Conservation (phyloP, 2,888 invertebrate species). For the Geophilus truncorum region DNA sequence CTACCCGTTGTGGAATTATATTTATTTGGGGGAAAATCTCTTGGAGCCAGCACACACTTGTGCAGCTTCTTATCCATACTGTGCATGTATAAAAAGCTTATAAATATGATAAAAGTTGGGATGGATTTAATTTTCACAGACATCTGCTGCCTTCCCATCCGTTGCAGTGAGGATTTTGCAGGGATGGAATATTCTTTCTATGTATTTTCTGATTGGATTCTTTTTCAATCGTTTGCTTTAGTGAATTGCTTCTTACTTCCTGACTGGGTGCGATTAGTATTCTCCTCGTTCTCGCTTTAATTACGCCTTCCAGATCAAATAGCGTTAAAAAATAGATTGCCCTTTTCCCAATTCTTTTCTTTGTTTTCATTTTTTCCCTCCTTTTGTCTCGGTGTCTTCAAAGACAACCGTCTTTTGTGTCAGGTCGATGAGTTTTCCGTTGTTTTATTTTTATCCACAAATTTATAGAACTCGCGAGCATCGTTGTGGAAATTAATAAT, state of each 20-base stretch:
- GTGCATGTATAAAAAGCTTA: conserved; percentile 4
- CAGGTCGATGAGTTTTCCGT: neutral
- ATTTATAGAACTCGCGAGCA: no score
- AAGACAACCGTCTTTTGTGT: neutral
- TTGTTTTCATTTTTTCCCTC: neutral
- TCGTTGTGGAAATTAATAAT: no score
- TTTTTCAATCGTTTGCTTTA: conserved; percentile 16
- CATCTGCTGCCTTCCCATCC: conserved; percentile 12
- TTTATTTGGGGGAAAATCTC: neutral
- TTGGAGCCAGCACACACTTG: neutral
- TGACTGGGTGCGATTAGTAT: neutral
- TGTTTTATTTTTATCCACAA: no score
- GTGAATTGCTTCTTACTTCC: conserved; percentile 16
- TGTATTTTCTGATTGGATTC: conserved; percentile 16
- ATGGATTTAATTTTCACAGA: conserved; percentile 14
- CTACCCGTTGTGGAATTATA: neutral
- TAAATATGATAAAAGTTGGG: conserved; percentile 20
- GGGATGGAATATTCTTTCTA: neutral
- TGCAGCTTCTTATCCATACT: conserved; percentile 11
- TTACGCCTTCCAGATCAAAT: conserved; percentile 14
- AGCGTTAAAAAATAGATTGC: conserved; percentile 16
- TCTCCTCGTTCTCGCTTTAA: conserved; percentile 1
- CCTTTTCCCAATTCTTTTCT: conserved; percentile 7
- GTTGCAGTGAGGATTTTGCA: neutral
- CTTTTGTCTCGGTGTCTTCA: conserved; percentile 1